phyloP scores from a whole-genome alignment of 2,113 vertebrate genomes.

The Melanostigma gelatinosum region DNA sequence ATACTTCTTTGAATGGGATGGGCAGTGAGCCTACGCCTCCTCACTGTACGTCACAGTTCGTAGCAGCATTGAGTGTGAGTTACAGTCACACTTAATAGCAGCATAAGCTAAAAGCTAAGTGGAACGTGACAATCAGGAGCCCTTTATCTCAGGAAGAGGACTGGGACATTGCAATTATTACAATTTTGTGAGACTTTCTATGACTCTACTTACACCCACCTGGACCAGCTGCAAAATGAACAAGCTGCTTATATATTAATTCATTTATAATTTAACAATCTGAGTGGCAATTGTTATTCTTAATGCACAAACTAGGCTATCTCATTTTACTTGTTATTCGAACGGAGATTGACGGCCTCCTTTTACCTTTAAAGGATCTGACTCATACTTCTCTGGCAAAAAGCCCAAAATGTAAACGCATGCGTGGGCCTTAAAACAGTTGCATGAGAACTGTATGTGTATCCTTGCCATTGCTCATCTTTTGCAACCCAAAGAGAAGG shows the following conservation, averaged over 20 bases:
- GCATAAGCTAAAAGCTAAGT: constrained; percentile 2
- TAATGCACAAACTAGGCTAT: neutral
- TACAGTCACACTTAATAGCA: neutral
- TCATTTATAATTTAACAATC: constrained; percentile 1
- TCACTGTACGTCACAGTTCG: neutral
- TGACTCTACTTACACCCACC: neutral
- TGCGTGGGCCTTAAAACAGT: neutral
- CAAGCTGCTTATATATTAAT: neutral
- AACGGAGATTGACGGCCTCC: neutral
- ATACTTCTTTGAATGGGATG: neutral
- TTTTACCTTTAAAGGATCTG: constrained; percentile 12
- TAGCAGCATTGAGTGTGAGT: neutral
- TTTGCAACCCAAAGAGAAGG: neutral
- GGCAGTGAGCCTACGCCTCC: neutral
- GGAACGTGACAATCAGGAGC: constrained; percentile 9
- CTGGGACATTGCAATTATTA: no score
- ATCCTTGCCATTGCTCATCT: neutral
- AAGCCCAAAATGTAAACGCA: neutral
- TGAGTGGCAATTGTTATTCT: neutral
- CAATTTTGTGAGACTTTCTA: neutral
- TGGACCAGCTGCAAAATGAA: neutral
- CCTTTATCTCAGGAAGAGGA: no score
- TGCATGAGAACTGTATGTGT: neutral
- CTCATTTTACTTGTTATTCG: neutral
- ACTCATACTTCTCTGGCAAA: neutral